These are phyloP conservation scores for Platynereis dumerilii DNA, from an alignment of 2,888 invertebrate species.

Conservation along the genomic window DNA sequence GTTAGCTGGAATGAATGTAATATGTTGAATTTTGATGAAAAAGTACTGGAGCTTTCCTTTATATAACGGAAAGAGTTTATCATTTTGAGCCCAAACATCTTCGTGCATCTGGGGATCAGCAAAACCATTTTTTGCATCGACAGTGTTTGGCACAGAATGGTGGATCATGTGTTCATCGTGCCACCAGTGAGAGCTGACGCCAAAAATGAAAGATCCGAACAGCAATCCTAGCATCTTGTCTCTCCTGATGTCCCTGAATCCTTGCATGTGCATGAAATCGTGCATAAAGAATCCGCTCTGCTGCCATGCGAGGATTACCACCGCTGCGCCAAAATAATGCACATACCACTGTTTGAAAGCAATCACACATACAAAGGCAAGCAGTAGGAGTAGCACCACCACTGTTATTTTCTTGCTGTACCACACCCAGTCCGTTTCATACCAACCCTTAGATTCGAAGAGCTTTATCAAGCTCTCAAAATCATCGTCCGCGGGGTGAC, in stretches of 20 bases:
- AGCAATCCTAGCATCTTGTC: conserved; percentile 24
- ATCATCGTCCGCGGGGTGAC: conserved; percentile 30
- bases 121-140: conserved; percentile 27
- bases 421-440: conserved; percentile 26
- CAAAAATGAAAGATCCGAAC: conserved; percentile 30
- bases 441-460: conserved; percentile 27
- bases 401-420: conserved; percentile 29
- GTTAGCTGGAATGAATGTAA: conserved; percentile 33
- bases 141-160: conserved; percentile 33
- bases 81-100: conserved; percentile 34
- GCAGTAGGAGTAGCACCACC: conserved; percentile 12
- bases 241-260: conserved; percentile 14
- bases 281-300: conserved; percentile 37
- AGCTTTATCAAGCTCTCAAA: conserved; percentile 27
- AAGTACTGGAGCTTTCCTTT: conserved; percentile 21
- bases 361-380: conserved; percentile 8
- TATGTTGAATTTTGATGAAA: conserved; percentile 34
- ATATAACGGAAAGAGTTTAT: conserved; percentile 34
- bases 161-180: conserved; percentile 37
- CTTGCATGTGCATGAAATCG: conserved; percentile 36
- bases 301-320: conserved; percentile 35
- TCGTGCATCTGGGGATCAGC: conserved; percentile 37
- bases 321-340: conserved; percentile 28
- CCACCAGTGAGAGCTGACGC: conserved; percentile 36
- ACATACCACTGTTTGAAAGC: conserved; percentile 26